Conservation (phyloP, 2,888 invertebrate genomes). For the Anaspis maculata region DNA sequence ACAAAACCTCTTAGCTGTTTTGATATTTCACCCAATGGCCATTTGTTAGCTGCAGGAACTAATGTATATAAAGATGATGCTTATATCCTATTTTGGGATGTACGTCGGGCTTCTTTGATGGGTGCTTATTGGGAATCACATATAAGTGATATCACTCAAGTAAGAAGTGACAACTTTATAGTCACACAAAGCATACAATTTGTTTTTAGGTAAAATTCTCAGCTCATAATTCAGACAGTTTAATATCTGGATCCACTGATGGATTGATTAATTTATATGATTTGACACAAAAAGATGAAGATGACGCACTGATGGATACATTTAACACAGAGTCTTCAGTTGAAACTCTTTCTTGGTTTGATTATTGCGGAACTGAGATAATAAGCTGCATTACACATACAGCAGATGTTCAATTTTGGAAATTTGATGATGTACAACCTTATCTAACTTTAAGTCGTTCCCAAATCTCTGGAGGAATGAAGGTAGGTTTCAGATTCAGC, state of each 20-base stretch:
- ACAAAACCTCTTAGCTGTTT: conserved; percentile 53
- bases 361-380: conserved; percentile 41
- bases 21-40: conserved; percentile 63
- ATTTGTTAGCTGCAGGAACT: conserved; percentile 67
- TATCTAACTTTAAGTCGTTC: conserved; percentile 50
- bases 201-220: conserved; percentile 59
- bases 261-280: conserved; percentile 81
- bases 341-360: conserved; percentile 51
- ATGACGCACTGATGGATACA: conserved; percentile 69
- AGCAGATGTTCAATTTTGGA: conserved; percentile 63
- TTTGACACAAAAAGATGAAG: conserved; percentile 62
- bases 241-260: conserved; percentile 74
- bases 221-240: conserved; percentile 52
- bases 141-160: conserved; percentile 71
- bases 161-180: conserved; percentile 23
- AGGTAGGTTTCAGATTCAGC: no score
- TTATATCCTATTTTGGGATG: conserved; percentile 75
- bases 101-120: conserved; percentile 52
- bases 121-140: conserved; percentile 82
- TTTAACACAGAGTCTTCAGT: conserved; percentile 75
- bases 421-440: conserved; percentile 53
- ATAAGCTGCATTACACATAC: conserved; percentile 65
- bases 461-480: conserved; percentile 51
- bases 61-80: conserved; percentile 61
- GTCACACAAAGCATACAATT: not conserved